Percentiles rank a stretch among this genome's conserved stretches.
These are phyloP conservation scores for Augochlorella aurata DNA, from an alignment of 2,888 invertebrate species.

Conservation along the genomic window DNA sequence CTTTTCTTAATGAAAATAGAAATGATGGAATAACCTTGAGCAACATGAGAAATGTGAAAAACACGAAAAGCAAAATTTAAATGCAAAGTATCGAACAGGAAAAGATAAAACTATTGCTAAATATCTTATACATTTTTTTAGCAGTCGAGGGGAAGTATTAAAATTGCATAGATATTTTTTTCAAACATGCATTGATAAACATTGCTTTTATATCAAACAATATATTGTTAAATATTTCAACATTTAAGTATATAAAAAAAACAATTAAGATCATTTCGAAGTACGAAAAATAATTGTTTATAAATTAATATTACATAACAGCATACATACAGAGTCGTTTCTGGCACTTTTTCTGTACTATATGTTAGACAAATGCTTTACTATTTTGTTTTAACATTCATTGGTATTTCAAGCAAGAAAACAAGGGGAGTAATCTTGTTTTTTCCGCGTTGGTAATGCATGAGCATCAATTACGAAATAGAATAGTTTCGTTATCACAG, in stretches of 20 bases:
- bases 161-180: conserved; percentile 15
- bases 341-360: conserved; percentile 43
- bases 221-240: conserved; percentile 40
- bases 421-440: conserved; percentile 42
- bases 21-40: conserved; percentile 16
- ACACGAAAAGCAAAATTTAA: conserved; percentile 52
- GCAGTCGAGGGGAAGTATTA: conserved; percentile 36
- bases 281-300: conserved; percentile 32
- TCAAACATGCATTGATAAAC: conserved; percentile 42
- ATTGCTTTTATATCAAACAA: conserved; percentile 51
- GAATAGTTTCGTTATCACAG: conserved; percentile 73
- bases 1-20: conserved; percentile 1
- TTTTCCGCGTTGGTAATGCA: conserved; percentile 61
- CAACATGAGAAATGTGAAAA: background rate
- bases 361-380: conserved; percentile 43
- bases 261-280: conserved; percentile 26
- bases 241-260: conserved; percentile 36
- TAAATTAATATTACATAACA: conserved; percentile 30
- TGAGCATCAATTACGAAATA: conserved; percentile 60
- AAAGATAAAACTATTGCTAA: conserved; percentile 32
- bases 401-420: conserved; percentile 22
- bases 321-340: conserved; percentile 37
- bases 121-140: conserved; percentile 26
- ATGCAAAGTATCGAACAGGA: conserved; percentile 37
- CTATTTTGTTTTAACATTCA: conserved; percentile 14